Evolutionary conservation across 2,888 invertebrate species (phyloP).

Genomic region (Trichopoda pennipes): DNA sequence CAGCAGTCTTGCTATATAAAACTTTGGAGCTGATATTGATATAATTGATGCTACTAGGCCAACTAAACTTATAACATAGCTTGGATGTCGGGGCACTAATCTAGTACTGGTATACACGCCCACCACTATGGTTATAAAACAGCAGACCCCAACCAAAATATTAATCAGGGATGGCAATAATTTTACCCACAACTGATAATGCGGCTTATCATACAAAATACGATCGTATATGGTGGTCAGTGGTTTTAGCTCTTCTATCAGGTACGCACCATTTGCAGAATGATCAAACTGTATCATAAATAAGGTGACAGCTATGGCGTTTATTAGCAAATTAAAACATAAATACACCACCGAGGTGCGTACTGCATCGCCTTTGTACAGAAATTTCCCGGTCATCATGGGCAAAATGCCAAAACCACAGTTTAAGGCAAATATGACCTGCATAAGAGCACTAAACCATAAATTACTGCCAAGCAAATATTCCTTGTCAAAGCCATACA

Average conservation of each 20-base stretch:
- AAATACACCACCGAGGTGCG: slow-evolving; percentile 80
- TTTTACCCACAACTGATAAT: slow-evolving; percentile 73
- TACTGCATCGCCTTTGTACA: slow-evolving; percentile 81
- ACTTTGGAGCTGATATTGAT: slow-evolving; percentile 78
- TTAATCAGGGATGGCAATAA: slow-evolving; percentile 78
- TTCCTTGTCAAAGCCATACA: slow-evolving; percentile 76
- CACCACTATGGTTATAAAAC: slow-evolving; percentile 78
- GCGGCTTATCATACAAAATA: slow-evolving; percentile 73
- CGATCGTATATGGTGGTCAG: slow-evolving; percentile 80
- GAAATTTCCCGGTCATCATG: slow-evolving; percentile 80
- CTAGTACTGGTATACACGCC: slow-evolving; percentile 80
- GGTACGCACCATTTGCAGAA: slow-evolving; percentile 73
- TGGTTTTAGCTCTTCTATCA: slow-evolving; percentile 78
- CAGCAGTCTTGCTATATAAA: slow-evolving; percentile 77
- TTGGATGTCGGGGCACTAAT: slow-evolving; percentile 79
- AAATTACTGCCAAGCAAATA: slow-evolving; percentile 76
- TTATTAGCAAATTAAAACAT: slow-evolving; percentile 80
- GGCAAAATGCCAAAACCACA: slow-evolving; percentile 80
- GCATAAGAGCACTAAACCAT: slow-evolving; percentile 81
- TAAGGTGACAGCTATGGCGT: slow-evolving; percentile 79
- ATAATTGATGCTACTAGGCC: slow-evolving; percentile 78
- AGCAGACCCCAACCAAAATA: slow-evolving; percentile 77
- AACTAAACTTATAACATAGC: slow-evolving; percentile 79
- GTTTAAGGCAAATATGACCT: slow-evolving; percentile 80
- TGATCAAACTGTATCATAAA: slow-evolving; percentile 80